Conservation (phyloP, 2,888 invertebrate species). For the Thyatira batis region DNA sequence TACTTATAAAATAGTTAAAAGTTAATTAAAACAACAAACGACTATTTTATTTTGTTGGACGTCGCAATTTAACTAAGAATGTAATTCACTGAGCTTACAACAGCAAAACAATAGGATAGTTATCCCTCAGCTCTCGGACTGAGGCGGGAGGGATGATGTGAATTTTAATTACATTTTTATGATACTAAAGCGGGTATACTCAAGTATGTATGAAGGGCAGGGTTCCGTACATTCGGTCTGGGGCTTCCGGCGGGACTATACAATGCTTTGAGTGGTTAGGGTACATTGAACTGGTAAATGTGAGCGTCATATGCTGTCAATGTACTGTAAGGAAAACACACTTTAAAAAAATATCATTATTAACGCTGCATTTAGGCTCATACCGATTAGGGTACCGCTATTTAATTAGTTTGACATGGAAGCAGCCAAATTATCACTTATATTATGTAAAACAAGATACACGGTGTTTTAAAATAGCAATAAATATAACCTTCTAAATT, state of each 20-base stretch:
- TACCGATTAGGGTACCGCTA: too few species aligned
- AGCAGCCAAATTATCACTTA: constrained; percentile 13
- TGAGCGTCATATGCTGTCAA: neutral
- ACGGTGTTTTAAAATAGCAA: constrained; percentile 39
- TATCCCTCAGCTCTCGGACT: constrained; percentile 52
- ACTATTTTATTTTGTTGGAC: constrained; percentile 20
- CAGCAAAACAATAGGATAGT: constrained; percentile 62
- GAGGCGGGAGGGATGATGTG: constrained; percentile 59
- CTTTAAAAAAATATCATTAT: too few species aligned
- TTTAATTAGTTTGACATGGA: neutral
- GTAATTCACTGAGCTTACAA: constrained; percentile 27
- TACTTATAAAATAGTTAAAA: neutral
- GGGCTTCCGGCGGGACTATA: constrained; percentile 48
- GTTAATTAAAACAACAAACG: neutral
- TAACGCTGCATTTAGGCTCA: too few species aligned
- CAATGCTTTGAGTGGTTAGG: neutral
- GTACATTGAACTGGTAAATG: neutral
- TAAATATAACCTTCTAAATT: constrained; percentile 35
- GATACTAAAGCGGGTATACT: constrained; percentile 67
- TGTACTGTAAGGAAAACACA: neutral
- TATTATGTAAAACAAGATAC: constrained; percentile 14
- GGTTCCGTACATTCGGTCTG: constrained; percentile 55
- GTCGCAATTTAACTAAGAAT: constrained; percentile 37
- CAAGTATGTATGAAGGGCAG: constrained; percentile 70
- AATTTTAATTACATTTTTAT: constrained; percentile 80